These are phyloP conservation scores for Chorisops tibialis DNA, from an alignment of 2,888 invertebrate species.

Conservation along the genomic window DNA sequence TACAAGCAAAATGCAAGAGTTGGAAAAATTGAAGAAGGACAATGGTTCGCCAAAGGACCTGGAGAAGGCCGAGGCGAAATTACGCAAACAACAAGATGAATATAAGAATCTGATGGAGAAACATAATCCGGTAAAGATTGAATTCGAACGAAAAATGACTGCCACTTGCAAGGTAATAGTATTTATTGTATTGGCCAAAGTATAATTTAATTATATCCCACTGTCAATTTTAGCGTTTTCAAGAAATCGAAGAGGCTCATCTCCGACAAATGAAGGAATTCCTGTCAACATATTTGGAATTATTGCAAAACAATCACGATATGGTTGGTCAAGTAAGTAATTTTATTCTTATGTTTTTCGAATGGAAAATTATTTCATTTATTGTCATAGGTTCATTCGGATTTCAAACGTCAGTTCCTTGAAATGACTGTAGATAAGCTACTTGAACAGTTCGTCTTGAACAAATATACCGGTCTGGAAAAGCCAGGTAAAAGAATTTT, in stretches of 20 bases:
- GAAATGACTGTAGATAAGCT: slow-evolving; percentile 91
- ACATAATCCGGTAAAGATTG: slow-evolving; percentile 84
- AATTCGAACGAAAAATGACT: slow-evolving; percentile 95
- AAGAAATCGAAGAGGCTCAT: slow-evolving; percentile 91
- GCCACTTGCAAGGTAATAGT: slow-evolving; percentile 71
- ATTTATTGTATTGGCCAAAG: slow-evolving; percentile 22
- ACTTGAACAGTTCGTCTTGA: slow-evolving; percentile 84
- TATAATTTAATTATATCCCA: slow-evolving; percentile 4
- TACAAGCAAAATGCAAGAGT: slow-evolving; percentile 77
- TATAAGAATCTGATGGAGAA: slow-evolving; percentile 89
- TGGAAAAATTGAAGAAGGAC: slow-evolving; percentile 83
- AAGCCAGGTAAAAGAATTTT: slow-evolving; percentile 91
- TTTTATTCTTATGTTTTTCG: slow-evolving; percentile 1
- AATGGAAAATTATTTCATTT: neutral
- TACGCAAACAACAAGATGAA: slow-evolving; percentile 93
- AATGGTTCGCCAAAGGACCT: slow-evolving; percentile 83
- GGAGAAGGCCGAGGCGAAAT: slow-evolving; percentile 88
- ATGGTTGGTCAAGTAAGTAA: slow-evolving; percentile 72
- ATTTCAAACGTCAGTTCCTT: slow-evolving; percentile 86
- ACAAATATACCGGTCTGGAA: slow-evolving; percentile 90
- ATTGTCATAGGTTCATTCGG: slow-evolving; percentile 72
- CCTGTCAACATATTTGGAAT: slow-evolving; percentile 81
- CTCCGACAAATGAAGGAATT: slow-evolving; percentile 94
- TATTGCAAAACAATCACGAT: slow-evolving; percentile 85
- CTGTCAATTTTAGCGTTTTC: slow-evolving; percentile 67